A percentile compares a stretch with the other conserved stretches of the same genome.
Conservation (phyloP, 2,888 invertebrate species). For the Apodemia mormo region DNA sequence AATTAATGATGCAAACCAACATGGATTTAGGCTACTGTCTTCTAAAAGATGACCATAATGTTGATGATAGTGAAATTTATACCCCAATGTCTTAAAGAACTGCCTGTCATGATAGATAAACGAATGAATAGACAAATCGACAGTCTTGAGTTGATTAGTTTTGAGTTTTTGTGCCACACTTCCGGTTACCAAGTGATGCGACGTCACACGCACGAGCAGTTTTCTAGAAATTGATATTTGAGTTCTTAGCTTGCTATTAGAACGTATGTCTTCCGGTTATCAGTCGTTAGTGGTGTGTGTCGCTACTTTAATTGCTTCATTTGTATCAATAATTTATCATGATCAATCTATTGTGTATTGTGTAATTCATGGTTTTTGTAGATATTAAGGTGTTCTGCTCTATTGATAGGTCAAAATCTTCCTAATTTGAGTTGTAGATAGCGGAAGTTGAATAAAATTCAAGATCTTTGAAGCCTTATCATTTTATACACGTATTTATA, state of each 20-base stretch:
- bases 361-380: conserved; percentile 29
- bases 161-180: conserved; percentile 71
- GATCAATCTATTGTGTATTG: conserved; percentile 43
- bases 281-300: conserved; percentile 67
- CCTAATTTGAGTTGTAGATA: background rate
- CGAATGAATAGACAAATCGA: conserved; percentile 65
- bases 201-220: conserved; percentile 64
- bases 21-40: no score
- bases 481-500: no score
- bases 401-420: conserved; percentile 36
- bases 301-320: conserved; percentile 73
- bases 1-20: no score
- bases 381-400: conserved; percentile 46
- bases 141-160: conserved; percentile 70
- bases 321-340: conserved; percentile 66
- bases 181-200: conserved; percentile 67
- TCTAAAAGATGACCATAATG: background rate
- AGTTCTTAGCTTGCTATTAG: conserved; percentile 74
- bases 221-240: conserved; percentile 78
- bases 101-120: conserved; percentile 56
- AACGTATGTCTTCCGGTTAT: conserved; percentile 74
- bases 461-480: background rate
- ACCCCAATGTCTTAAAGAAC: conserved; percentile 8
- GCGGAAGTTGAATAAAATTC: background rate
- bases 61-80: background rate